Percentiles rank a stretch among this genome's conserved stretches.
These are phyloP conservation scores for Apocrypta bakeri DNA, from an alignment of 1,140 invertebrate species.

Conservation along the genomic window DNA sequence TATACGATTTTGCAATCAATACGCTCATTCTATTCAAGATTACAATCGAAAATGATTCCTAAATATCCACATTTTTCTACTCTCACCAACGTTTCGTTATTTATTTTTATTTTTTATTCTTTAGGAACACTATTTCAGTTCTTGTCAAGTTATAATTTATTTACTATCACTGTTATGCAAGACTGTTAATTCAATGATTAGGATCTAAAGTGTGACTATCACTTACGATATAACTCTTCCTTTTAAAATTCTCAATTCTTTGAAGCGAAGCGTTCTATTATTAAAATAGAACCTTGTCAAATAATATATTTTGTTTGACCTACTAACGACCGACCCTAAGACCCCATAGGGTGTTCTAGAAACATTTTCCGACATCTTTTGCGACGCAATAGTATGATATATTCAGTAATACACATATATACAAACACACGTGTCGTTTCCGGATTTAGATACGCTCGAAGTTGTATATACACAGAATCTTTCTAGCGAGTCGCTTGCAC, in stretches of 20 bases:
- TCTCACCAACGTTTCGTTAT: no score
- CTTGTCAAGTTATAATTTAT: no score
- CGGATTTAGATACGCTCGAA: slow-evolving; percentile 18
- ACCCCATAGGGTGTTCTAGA: slow-evolving; percentile 35
- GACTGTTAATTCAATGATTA: no score
- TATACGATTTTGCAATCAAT: no score
- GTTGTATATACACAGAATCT: neutral
- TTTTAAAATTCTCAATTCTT: neutral
- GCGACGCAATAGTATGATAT: neutral
- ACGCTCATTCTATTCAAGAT: no score
- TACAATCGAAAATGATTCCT: no score
- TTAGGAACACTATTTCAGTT: no score
- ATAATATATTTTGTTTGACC: slow-evolving; percentile 19
- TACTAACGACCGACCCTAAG: neutral
- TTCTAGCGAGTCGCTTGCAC: slow-evolving; percentile 25
- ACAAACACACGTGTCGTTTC: slow-evolving; percentile 1
- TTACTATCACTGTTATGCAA: no score
- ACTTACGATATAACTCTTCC: no score
- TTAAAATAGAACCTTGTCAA: neutral
- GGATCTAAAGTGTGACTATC: no score
- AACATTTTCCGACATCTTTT: neutral
- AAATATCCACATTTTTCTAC: no score
- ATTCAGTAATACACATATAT: neutral
- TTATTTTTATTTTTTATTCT: no score
- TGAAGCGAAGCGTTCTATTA: neutral